Evolutionary conservation across 2,797 vertebrate genomes (phyloP).

Genomic region (Lacerta agilis): DNA sequence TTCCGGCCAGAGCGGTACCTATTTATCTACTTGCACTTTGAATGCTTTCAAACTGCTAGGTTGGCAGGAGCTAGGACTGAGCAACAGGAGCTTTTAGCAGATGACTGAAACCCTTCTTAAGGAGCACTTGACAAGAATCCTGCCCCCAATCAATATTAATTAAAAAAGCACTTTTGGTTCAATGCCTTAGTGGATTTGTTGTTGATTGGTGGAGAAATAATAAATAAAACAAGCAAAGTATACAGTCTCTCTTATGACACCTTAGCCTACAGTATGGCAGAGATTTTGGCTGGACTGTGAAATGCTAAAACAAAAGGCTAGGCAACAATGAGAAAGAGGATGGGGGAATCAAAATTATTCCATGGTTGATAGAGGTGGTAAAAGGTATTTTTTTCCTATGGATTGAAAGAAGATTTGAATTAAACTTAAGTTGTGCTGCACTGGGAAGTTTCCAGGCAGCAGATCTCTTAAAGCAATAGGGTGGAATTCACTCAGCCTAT

Average conservation of each 20-base stretch:
- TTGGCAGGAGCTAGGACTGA: no score
- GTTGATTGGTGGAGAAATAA: neutral
- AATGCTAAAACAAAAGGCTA: neutral
- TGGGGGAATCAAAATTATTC: neutral
- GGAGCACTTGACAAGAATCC: neutral
- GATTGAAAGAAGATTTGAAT: neutral
- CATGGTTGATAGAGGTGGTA: neutral
- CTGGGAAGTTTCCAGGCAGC: no score
- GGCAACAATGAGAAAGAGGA: neutral
- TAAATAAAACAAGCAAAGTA: neutral
- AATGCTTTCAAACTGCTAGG: no score
- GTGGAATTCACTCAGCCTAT: no score
- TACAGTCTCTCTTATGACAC: neutral
- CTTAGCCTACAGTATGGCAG: neutral
- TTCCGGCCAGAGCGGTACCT: no score
- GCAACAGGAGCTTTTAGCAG: neutral
- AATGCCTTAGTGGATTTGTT: neutral
- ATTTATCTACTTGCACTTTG: no score
- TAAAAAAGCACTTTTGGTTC: neutral
- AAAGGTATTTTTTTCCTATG: neutral
- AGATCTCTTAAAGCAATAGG: no score
- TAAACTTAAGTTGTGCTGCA: no score
- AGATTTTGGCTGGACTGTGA: neutral
- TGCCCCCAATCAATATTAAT: neutral
- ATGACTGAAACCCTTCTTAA: neutral